Conservation (phyloP, 1,140 invertebrate genomes). For the Caenorhabditis briggsae region DNA sequence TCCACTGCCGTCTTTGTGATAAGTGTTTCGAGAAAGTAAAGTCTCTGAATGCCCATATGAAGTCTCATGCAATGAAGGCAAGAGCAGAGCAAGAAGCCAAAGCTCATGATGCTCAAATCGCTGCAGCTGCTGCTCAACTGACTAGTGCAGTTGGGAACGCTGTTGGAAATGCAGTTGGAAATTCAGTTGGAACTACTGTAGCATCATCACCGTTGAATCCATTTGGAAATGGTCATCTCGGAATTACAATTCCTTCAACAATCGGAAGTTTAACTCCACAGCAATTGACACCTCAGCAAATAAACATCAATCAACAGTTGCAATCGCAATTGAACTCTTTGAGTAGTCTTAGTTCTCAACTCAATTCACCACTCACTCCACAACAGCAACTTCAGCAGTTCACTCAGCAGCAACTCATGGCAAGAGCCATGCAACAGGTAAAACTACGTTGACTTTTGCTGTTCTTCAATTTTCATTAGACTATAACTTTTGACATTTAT, state of each 20-base stretch:
- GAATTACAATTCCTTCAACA: constrained; percentile 40
- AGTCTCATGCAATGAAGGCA: constrained; percentile 77
- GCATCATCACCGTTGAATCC: constrained; percentile 32
- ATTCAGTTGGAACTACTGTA: background rate
- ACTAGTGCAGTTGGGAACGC: constrained; percentile 12
- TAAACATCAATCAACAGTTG: constrained; percentile 33
- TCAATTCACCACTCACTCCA: constrained; percentile 20
- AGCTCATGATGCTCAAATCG: constrained; percentile 64
- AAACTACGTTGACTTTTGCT: background rate
- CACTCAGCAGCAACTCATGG: constrained; percentile 39
- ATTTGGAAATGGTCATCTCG: constrained; percentile 37
- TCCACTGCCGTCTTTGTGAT: constrained; percentile 77
- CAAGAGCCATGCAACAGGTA: constrained; percentile 50
- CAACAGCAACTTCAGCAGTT: constrained; percentile 48
- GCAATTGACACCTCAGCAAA: constrained; percentile 33
- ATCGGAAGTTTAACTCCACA: constrained; percentile 21
- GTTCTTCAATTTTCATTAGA: too few species aligned
- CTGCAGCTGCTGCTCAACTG: background rate
- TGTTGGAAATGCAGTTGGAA: constrained; percentile 21
- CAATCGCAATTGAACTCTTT: constrained; percentile 39
- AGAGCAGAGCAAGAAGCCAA: constrained; percentile 76
- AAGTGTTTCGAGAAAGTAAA: constrained; percentile 77
- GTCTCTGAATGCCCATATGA: constrained; percentile 78
- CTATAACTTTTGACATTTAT: too few species aligned
- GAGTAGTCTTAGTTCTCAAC: background rate